These are phyloP conservation scores for Quadroppia sp. DNA, from an alignment of 2,888 invertebrate genomes.

Conservation along the genomic window DNA sequence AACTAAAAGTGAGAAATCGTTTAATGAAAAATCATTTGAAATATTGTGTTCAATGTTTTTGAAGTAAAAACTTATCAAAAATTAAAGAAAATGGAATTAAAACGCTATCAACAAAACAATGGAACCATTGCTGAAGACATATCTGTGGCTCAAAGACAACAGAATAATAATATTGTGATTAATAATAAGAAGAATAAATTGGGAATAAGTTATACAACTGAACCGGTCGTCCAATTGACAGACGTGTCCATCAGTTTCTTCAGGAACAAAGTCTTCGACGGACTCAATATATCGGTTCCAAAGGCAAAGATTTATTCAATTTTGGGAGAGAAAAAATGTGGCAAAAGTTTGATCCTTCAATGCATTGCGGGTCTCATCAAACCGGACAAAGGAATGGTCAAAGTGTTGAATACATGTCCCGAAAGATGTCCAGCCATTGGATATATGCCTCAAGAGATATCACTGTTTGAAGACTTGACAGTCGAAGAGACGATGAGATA, in stretches of 20 bases:
- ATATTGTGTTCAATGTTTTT: background rate
- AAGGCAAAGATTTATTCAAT: conserved; percentile 19
- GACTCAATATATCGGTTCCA: conserved; percentile 24
- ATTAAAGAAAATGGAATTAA: background rate
- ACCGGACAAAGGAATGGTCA: conserved; percentile 2
- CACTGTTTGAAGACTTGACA: conserved; percentile 18
- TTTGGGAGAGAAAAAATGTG: conserved; percentile 8
- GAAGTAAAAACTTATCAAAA: background rate
- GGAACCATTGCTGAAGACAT: background rate
- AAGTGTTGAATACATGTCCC: background rate
- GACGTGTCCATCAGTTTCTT: conserved; percentile 11
- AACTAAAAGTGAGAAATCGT: no score
- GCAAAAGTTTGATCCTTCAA: conserved; percentile 22
- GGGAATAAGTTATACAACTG: background rate
- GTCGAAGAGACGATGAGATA: conserved; percentile 26
- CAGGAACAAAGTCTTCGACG: background rate
- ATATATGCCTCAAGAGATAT: conserved; percentile 31
- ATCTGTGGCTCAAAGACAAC: background rate
- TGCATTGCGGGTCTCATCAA: conserved; percentile 30
- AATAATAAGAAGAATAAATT: conserved; percentile 3
- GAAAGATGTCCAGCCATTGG: background rate
- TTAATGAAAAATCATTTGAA: no score
- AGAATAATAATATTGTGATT: background rate
- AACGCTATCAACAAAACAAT: background rate
- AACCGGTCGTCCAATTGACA: conserved; percentile 14